Base-by-base conservation (phyloP, 2,797 vertebrate species). In the Macroramphosus scolopax region DNA sequence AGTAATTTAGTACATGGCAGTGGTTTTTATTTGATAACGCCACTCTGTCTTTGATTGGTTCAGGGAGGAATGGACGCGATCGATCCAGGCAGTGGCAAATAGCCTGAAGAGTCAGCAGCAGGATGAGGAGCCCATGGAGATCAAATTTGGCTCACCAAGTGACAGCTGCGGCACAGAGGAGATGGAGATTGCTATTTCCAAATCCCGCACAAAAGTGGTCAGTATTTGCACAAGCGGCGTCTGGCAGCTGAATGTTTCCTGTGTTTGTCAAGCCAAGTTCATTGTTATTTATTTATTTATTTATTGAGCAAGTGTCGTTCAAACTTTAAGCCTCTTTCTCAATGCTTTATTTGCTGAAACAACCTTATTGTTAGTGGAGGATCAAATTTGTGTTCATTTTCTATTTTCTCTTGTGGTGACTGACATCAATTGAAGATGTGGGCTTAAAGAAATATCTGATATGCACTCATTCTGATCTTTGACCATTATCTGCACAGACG, bases 21-120 rank as follows among this genome's bases (percentile, higher is more conserved):
- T 26, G 37, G 22, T 15, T 15, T 11, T 15, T 17, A 52, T 65
- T 49, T 64, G 22, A 44, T 45, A 31, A 68, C 15, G 15, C 20
- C 22, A 35, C 33, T 28, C 3, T 67, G 13, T 77, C 39, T 68
- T 49, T 76, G 24, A 35, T 39, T 33, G 42, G 17, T 29, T 68
- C 63, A 97, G 95, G 72, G 95, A 97, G 81, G 93, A 97, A 45
- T 98, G 95, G 95, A 95, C 95, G 80, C 82, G 83, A 53, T 90
- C 93, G 31, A 97, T 98, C 71, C 95, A 97, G 81, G 90, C 92
- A 0, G 95, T 98, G 0, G 94, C 95, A 53, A 96, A 96, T 63
- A 92, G 94, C 63, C 89, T 98, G 28, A 96, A 97, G 86, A 92
- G 90, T 43, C 91, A 90, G 43, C 85, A 90, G 28, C 85, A 90